Evolutionary conservation across 2,888 invertebrate genomes (phyloP), one percentile per base, ranked within the genome.

Genomic region (Epistrophe grossulariae): DNA sequence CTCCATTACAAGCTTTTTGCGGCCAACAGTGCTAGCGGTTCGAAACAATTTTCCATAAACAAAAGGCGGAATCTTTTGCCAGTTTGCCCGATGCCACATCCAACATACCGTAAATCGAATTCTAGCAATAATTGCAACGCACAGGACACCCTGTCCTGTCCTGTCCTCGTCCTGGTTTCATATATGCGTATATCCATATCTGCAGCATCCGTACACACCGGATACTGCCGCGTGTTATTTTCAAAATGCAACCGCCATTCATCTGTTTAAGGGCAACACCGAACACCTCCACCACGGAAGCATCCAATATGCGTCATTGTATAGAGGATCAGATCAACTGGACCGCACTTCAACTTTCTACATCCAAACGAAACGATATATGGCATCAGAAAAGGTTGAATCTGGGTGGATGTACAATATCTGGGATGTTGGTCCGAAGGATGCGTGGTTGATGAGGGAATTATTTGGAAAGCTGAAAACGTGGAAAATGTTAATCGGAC

Each of bases 41-140:
- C 52, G 76, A 45, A 85, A 64, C 73, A 81, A 78, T 72, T 73
- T 84, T 50, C 76, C 59, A 48, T 68, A 38, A 73, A 77, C 72
- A 72, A 85, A 84, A 81, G 78, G 81, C 40, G 45, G 72, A 81
- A 73, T 52, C 81, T 84, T 84, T 81, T 84, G 72, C 68, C 77
- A 68, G 77, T 73, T 81, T 45, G 48, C 43, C 52, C 59, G 62
- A 79, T 57, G 77, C 81, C 79, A 62, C 83, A 72, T 70, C 35
- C 50, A 74, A 70, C 82, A 82, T 85, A 78, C 85, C 82, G 74
- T 85, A 82, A 85, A 85, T 85, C 82, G 85, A 85, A 85, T 82
- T 82, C 78, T 71, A 70, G 85, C 78, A 82, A 82, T 85, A 82
- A 85, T 85, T 85, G 74, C 85, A 82, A 74, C 70, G 19, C 81